phyloP scores from a whole-genome alignment of 2,113 vertebrate species.

The Dasyprocta punctata region DNA sequence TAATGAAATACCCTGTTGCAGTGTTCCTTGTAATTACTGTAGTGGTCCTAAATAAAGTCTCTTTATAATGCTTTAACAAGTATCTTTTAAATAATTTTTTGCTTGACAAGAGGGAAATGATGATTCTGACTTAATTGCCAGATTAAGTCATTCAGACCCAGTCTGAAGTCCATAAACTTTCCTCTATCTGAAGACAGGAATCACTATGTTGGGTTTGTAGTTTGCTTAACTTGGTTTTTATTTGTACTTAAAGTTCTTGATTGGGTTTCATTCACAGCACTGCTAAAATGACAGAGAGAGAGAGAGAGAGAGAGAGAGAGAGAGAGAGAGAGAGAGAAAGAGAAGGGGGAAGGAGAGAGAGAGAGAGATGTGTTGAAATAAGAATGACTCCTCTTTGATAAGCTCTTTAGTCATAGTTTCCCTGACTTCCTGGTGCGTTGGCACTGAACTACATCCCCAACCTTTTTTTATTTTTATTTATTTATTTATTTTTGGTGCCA shows the following conservation, averaged over 20 bases:
- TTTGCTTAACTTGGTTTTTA: background rate
- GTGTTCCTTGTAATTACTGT: background rate
- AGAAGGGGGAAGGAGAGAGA: background rate
- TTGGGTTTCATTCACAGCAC: background rate
- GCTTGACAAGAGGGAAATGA: background rate
- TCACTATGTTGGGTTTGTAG: background rate
- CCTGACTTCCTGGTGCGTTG: background rate
- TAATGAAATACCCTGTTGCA: background rate
- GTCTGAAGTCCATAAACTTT: background rate
- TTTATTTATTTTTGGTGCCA: background rate
- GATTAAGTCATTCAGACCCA: background rate
- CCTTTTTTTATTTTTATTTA: background rate
- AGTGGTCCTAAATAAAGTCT: background rate
- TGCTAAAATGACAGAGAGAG: background rate
- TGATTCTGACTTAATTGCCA: background rate
- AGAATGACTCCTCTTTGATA: background rate
- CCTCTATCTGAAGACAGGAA: background rate
- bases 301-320: background rate
- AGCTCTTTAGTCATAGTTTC: background rate
- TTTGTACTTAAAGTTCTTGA: constrained; percentile 3
- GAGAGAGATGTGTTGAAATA: background rate
- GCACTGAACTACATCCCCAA: background rate
- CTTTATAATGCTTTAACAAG: background rate
- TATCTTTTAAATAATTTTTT: background rate
- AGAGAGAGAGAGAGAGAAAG: background rate